Percentiles rank a stretch among this genome's conserved stretches.
Evolutionary conservation across 1,140 invertebrate genomes (phyloP).

Genomic region (Rhagoletis pomonella): DNA sequence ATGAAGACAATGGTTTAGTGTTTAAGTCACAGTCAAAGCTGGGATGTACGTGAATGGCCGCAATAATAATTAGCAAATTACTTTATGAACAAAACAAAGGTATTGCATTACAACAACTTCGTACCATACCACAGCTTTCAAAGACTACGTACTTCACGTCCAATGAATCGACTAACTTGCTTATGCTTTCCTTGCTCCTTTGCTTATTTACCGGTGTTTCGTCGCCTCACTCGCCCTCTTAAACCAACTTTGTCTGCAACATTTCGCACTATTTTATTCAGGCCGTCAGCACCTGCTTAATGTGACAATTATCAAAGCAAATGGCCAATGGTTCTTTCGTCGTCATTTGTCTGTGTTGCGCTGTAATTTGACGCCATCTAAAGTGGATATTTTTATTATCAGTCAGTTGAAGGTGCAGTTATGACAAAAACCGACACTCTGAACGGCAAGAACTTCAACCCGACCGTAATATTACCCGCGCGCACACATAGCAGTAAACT

Average conservation of each 20-base stretch:
- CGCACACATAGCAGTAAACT: neutral
- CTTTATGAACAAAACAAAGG: constrained; percentile 11
- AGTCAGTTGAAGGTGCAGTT: neutral
- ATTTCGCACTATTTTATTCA: constrained; percentile 23
- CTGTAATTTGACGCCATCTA: constrained; percentile 42
- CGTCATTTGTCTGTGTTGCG: constrained; percentile 10
- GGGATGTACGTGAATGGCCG: neutral
- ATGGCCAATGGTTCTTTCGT: neutral
- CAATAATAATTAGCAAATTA: constrained; percentile 42
- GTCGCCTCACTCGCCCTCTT: neutral
- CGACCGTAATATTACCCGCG: constrained; percentile 5
- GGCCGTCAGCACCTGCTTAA: constrained; percentile 9
- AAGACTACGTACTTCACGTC: neutral
- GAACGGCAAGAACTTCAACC: neutral
- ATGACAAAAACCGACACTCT: neutral
- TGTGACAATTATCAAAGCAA: neutral
- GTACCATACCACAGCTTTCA: neutral
- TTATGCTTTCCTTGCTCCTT: neutral
- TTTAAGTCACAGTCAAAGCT: constrained; percentile 19
- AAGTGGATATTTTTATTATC: constrained; percentile 51
- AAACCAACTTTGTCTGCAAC: constrained; percentile 17
- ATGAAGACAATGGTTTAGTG: neutral
- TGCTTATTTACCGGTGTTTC: neutral
- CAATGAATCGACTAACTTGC: neutral
- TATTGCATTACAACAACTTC: neutral